Evolutionary conservation across 2,113 vertebrate species (phyloP).

Genomic region (Erythrolamprus reginae): DNA sequence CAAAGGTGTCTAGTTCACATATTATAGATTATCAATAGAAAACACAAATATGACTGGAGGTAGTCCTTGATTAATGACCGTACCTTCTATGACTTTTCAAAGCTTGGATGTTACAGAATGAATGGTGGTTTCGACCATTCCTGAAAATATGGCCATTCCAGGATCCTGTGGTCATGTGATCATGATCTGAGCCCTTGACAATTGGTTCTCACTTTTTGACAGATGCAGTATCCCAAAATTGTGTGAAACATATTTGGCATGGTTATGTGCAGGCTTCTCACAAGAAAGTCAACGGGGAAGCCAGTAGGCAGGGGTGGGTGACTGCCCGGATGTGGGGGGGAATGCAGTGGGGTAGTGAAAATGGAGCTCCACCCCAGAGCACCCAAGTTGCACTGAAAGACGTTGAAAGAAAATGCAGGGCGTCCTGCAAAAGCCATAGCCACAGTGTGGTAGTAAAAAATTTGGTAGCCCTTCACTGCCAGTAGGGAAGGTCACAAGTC

Average conservation of each 20-base stretch:
- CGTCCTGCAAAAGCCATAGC: no score
- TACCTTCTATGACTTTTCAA: not conserved
- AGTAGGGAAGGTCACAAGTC: not conserved
- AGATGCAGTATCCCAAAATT: not conserved
- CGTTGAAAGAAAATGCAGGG: no score
- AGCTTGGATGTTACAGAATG: not conserved
- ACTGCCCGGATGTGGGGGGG: no score
- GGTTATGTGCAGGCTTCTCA: not conserved
- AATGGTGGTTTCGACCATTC: not conserved
- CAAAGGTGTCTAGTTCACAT: not conserved
- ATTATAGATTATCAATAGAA: not conserved
- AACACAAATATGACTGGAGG: not conserved
- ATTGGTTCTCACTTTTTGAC: not conserved
- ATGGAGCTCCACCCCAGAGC: no score
- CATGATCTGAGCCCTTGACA: not conserved
- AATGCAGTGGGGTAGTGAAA: no score
- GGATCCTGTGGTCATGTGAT: not conserved
- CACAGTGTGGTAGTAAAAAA: no score
- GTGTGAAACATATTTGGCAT: not conserved
- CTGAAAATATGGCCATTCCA: not conserved
- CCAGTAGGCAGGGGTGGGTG: no score
- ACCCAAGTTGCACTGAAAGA: no score
- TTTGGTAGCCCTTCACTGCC: no score
- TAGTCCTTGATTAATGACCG: not conserved
- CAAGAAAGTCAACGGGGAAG: not conserved